Conservation (phyloP, 2,797 vertebrate genomes). For the Coregonus suidteri region DNA sequence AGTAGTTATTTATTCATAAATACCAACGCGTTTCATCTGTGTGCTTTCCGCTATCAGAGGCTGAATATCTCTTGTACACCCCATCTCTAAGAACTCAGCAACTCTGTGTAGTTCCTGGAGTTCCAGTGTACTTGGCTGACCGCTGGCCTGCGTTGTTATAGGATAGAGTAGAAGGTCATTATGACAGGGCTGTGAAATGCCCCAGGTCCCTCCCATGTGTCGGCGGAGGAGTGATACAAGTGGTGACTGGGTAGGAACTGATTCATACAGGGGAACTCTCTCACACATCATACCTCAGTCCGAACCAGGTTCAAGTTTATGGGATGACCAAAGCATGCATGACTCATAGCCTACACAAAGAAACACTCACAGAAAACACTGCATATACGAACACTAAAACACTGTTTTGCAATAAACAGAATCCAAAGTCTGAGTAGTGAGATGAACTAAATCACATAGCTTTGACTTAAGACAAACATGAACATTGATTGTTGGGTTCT, state of each 20-base stretch:
- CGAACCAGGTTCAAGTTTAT: slow-evolving; percentile 29
- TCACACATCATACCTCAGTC: slow-evolving; percentile 20
- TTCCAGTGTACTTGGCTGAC: background rate
- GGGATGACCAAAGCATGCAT: background rate
- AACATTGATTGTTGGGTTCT: background rate
- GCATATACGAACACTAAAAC: background rate
- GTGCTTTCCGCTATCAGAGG: background rate
- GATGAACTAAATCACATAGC: background rate
- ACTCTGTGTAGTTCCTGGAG: background rate
- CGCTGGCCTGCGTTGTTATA: background rate
- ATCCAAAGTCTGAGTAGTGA: background rate
- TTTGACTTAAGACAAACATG: background rate
- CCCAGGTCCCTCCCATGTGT: slow-evolving; percentile 42
- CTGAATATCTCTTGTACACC: background rate
- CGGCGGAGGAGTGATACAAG: slow-evolving; percentile 47
- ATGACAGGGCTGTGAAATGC: slow-evolving; percentile 52
- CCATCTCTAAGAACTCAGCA: background rate
- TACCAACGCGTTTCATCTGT: background rate
- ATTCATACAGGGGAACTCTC: slow-evolving; percentile 28
- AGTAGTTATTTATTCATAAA: too few relatives aligned
- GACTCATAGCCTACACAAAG: background rate
- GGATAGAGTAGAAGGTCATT: slow-evolving; percentile 8
- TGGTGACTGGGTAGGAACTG: slow-evolving; percentile 39
- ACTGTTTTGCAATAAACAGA: background rate
- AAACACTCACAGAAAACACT: background rate